phyloP scores from a whole-genome alignment of 1,140 invertebrate species.

The Pseudoatta argentina region DNA sequence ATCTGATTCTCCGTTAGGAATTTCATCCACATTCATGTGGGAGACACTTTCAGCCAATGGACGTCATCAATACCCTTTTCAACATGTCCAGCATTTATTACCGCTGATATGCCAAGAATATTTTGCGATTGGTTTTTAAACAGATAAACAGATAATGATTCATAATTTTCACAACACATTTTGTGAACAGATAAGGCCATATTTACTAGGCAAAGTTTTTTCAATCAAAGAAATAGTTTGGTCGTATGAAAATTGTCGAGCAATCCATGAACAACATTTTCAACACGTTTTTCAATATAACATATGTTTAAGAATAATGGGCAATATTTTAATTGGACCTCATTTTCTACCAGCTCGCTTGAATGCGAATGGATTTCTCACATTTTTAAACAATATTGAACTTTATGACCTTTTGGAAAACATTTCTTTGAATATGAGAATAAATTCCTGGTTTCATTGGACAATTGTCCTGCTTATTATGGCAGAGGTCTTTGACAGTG shows the following conservation, averaged over 20 bases:
- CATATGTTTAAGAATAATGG: background rate
- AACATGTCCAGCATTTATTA: constrained; percentile 7
- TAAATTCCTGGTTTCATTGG: no score
- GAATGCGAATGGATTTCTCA: no score
- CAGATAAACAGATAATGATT: background rate
- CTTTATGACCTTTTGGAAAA: no score
- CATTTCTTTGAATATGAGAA: no score
- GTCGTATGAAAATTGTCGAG: no score
- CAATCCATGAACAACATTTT: no score
- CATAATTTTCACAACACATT: background rate
- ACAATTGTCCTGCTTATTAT: no score
- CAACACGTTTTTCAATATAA: background rate
- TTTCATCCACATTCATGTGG: background rate
- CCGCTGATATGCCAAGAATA: background rate
- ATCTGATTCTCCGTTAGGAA: background rate
- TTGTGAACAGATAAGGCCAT: no score
- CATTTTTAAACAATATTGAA: no score
- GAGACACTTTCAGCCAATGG: background rate
- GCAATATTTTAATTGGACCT: background rate
- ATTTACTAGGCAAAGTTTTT: no score
- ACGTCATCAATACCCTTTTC: background rate
- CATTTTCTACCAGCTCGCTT: background rate
- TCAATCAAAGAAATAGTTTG: no score
- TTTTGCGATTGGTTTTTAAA: constrained; percentile 9
- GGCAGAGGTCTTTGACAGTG: no score